Base-by-base conservation (phyloP, 2,797 vertebrate species). In the Limosa lapponica region DNA sequence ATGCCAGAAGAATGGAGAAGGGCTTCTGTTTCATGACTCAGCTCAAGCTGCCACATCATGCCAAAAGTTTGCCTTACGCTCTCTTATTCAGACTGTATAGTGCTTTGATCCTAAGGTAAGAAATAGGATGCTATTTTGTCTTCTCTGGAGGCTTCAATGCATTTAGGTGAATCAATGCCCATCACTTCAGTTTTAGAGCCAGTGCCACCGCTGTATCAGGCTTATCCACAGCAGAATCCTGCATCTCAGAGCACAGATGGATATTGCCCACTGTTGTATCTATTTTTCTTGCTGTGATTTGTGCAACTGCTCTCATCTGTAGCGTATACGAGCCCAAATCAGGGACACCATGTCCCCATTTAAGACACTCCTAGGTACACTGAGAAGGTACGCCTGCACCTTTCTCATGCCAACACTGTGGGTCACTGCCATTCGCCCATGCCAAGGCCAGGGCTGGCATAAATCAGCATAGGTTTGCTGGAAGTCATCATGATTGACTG, bases 401-500 rank as follows among this genome's bases (percentile, higher is more conserved):
- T 82, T 64, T 39, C 39, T 82, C 43, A 30, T 18, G 14, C 5
- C 27, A 59, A 19, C 19, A 19, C 15, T 39, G 8, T 48, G 32
- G 11, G 27, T 49, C 52, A 61, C 58, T 66, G 18, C 22, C 14
- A 30, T 22, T 34, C 16, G 8, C 25, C 52, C 19, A 9, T 4
- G 10, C 36, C 32, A 71, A 27, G 22, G 43, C 6, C 51, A 78
- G 17, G 16, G 13, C 25, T 64, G 36, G 3, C 41, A 85, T 17
- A 48, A 74, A 72, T 43, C 73, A 78, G 23, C 41, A 34, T 10
- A 51, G n/a, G 14, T 46, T 52, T 78, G 8, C 62, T 59, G 39
- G 24, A 12, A 78, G 7, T 51, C 18, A n/a, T 14, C 0, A 0
- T 15, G 24, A 48, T 3, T 75, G 37, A 64, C 8, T 52, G 41